These are phyloP conservation scores for Saccostrea echinata DNA, from an alignment of 1,140 invertebrate species.

Conservation along the genomic window DNA sequence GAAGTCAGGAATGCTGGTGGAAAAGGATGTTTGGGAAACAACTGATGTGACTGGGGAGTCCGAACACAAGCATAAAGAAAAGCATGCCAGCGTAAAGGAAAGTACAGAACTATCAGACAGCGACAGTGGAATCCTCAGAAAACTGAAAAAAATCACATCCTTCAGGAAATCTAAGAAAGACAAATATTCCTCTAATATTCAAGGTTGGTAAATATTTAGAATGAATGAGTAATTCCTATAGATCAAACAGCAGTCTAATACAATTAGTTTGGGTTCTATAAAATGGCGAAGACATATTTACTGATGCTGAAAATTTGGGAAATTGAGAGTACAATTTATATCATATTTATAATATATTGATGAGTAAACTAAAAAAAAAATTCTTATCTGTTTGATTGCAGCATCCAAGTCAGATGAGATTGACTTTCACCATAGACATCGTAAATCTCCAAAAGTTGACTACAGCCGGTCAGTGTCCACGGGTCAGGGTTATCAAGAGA, in stretches of 20 bases:
- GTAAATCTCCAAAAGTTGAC: not conserved
- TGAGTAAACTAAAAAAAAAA: too few relatives aligned
- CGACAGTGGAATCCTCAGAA: conserved; percentile 41
- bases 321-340: not conserved
- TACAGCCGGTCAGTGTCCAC: not conserved
- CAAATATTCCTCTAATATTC: not conserved
- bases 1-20: conserved; percentile 37
- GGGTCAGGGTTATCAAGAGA: not conserved
- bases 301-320: not conserved
- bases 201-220: conserved; percentile 11
- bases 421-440: not conserved
- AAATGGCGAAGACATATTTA: too few relatives aligned
- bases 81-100: conserved; percentile 54
- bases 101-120: conserved; percentile 47
- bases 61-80: conserved; percentile 54
- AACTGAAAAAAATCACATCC: conserved; percentile 49
- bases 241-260: too few relatives aligned
- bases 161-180: conserved; percentile 38
- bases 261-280: too few relatives aligned
- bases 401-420: conserved; percentile 2
- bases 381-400: not conserved
- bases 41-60: conserved; percentile 53
- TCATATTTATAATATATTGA: not conserved
- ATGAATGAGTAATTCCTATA: too few relatives aligned
- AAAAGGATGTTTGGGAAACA: conserved; percentile 48